Base-by-base conservation (phyloP, 2,797 vertebrate genomes). In the Harpagifer antarcticus region DNA sequence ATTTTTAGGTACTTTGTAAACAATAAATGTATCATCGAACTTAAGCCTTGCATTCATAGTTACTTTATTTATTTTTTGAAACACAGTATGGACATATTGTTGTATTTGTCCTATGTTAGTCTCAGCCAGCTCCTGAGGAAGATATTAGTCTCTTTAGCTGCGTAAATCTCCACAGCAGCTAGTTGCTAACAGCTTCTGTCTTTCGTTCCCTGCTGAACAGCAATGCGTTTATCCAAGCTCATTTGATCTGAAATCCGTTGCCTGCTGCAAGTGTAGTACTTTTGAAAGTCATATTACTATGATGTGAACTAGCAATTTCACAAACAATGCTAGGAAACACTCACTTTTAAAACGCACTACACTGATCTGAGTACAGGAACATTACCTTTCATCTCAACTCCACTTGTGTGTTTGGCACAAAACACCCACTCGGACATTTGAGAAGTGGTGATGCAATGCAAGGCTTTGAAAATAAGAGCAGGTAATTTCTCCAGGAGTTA, bases 401-500 rank as follows among this genome's bases (percentile, higher is more conserved):
- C 60, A 68, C 44, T 68, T 63, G 8, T 48, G 43, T 67, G 27
- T 66, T 52, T 74, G 71, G 73, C 52, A 61, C 31, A 33, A 55
- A 66, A 44, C 15, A 73, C 49, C 19, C 43, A 48, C 58, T 57
- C 33, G 3, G 44, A 70, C 45, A 47, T 48, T 37, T 52, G 33
- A 68, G 17, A 31, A 54, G n/a, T 14, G 40, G 33, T 53, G 47
- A 58, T 15, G 33, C 60, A 68, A 27, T 52, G 3, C 47, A 55
- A 49, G 20, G 67, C 31, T 82, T 67, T 82, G 43, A 77, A 49
- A 61, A 50, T 70, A 62, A 71, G 42, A 55, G 62, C 53, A 49
- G 45, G 31, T 72, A 4, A 69, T 77, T 72, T 72, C 54, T 68
- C 0, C 5, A 45, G 42, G 42, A 67, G 53, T 59, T 16, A 53